These are phyloP conservation scores for Drosophila limbata DNA, from an alignment of 2,888 invertebrate genomes.

Conservation along the genomic window DNA sequence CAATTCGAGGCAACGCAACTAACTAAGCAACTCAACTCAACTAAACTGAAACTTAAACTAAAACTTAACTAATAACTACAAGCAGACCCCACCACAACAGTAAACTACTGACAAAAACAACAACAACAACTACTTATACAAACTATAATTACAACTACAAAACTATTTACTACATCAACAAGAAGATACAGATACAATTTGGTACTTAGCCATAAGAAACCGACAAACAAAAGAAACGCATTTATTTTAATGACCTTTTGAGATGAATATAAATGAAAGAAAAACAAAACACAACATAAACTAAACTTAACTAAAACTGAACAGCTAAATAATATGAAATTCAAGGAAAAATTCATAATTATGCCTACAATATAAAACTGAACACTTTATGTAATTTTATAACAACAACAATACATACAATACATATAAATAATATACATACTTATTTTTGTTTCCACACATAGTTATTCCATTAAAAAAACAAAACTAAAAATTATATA, in stretches of 20 bases:
- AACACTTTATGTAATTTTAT: conserved; percentile 48
- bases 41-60: conserved; percentile 13
- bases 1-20: conserved; percentile 36
- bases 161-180: conserved; percentile 64
- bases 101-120: conserved; percentile 32
- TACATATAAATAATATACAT: conserved; percentile 14
- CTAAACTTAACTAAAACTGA: conserved; percentile 30
- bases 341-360: conserved; percentile 10
- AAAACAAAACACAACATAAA: conserved; percentile 27
- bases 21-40: conserved; percentile 44
- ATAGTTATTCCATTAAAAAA: neutral
- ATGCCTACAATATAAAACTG: conserved; percentile 20
- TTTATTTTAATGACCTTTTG: conserved; percentile 77
- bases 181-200: conserved; percentile 40
- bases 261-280: conserved; percentile 51
- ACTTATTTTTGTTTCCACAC: conserved; percentile 2
- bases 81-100: conserved; percentile 41
- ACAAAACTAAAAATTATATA: conserved; percentile 20
- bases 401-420: conserved; percentile 20
- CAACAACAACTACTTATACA: conserved; percentile 38
- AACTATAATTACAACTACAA: conserved; percentile 35
- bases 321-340: conserved; percentile 17
- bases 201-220: conserved; percentile 44
- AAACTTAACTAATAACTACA: conserved; percentile 37
- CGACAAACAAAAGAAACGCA: conserved; percentile 70